Conservation (phyloP, 2,113 vertebrate genomes). For the Trematomus loennbergii region DNA sequence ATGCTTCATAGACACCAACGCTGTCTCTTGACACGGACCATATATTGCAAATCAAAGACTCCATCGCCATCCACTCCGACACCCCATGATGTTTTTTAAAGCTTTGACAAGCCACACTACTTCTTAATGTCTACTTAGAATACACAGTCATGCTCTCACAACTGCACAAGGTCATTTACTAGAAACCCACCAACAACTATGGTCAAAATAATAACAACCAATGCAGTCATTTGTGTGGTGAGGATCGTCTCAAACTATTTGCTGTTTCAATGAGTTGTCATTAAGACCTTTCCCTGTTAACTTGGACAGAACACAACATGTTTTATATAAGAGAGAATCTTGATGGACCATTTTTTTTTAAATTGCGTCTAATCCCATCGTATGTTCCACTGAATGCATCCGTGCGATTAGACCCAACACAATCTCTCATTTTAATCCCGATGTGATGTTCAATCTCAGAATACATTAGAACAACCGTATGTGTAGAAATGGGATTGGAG, state of each 20-base stretch:
- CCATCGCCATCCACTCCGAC: not conserved
- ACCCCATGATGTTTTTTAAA: not conserved
- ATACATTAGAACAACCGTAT: not conserved
- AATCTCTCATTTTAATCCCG: conserved; percentile 18
- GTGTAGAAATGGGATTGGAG: conserved; percentile 3
- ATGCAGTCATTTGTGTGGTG: not conserved
- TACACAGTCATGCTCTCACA: not conserved
- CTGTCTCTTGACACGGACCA: too few species aligned
- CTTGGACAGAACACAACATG: not conserved
- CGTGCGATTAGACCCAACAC: conserved; percentile 19
- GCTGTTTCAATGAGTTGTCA: not conserved
- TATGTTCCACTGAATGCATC: not conserved
- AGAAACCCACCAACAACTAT: not conserved
- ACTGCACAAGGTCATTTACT: not conserved
- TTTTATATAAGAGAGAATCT: not conserved
- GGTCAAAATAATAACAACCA: not conserved
- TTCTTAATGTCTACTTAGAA: not conserved
- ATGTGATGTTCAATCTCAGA: conserved; percentile 14
- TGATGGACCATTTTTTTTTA: not conserved
- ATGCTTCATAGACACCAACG: not conserved
- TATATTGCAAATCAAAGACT: too few species aligned
- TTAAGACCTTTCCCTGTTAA: too few species aligned
- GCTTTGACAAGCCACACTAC: not conserved
- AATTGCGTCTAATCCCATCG: not conserved
- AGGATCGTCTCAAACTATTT: not conserved